A percentile compares a stretch with the other conserved stretches of the same genome.
phyloP scores from a whole-genome alignment of 1,140 invertebrate genomes.

The Himalopsyche phryganea region DNA sequence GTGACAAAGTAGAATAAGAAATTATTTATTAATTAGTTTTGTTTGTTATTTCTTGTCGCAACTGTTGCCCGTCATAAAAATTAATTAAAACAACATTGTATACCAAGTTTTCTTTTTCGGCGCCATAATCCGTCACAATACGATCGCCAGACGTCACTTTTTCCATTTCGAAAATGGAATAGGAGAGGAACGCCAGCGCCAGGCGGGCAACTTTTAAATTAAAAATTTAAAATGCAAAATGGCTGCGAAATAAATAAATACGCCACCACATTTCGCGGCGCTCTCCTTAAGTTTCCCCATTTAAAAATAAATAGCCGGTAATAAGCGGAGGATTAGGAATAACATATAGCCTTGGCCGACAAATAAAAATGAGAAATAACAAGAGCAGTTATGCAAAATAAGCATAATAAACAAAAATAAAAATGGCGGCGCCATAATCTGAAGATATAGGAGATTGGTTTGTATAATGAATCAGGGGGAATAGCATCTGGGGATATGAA shows the following conservation, averaged over 20 bases:
- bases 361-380: constrained; percentile 26
- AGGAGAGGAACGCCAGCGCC: not conserved
- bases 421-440: constrained; percentile 15
- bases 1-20: too few species aligned
- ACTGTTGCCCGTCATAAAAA: too few species aligned
- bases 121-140: too few species aligned
- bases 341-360: constrained; percentile 24
- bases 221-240: constrained; percentile 34
- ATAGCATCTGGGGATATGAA: too few species aligned
- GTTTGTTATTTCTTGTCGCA: too few species aligned
- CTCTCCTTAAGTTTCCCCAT: constrained; percentile 15
- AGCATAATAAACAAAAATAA: constrained; percentile 22
- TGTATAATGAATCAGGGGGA: too few species aligned
- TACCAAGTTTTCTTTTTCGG: too few species aligned
- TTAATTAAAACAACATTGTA: too few species aligned
- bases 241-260: constrained; percentile 26
- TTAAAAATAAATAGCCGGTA: constrained; percentile 33
- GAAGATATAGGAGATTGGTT: not conserved
- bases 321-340: constrained; percentile 32
- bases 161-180: constrained; percentile 2
- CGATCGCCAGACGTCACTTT: constrained; percentile 8
- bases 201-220: constrained; percentile 30
- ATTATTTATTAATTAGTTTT: too few species aligned
- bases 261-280: constrained; percentile 5
- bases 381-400: constrained; percentile 33